A percentile compares a stretch with the other conserved stretches of the same genome.
Evolutionary conservation across 2,888 invertebrate species (phyloP).

Genomic region (Leptinotarsa haldemani): DNA sequence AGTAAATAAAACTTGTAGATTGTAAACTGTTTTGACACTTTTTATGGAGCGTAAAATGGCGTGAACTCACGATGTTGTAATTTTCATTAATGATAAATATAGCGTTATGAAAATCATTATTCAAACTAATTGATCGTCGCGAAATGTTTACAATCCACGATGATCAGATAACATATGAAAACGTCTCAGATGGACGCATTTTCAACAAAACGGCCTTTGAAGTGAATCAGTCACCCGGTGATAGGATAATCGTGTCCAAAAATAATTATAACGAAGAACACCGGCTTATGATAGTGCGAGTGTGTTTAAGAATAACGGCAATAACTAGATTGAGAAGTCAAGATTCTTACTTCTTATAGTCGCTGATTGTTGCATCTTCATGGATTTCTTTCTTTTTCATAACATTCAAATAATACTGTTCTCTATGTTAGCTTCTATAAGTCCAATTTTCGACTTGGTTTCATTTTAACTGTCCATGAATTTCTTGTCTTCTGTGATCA

Average conservation of each 20-base stretch:
- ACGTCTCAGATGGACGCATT: background rate
- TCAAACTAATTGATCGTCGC: constrained; percentile 27
- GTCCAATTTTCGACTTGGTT: too few species aligned
- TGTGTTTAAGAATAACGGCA: too few species aligned
- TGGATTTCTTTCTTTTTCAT: too few species aligned
- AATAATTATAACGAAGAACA: too few species aligned
- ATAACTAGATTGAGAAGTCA: too few species aligned
- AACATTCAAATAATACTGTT: too few species aligned
- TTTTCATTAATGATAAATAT: constrained; percentile 33
- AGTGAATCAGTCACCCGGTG: background rate
- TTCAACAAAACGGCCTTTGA: background rate
- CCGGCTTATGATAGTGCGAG: too few species aligned
- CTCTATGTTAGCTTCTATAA: too few species aligned
- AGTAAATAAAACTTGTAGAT: constrained; percentile 45
- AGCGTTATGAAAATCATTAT: constrained; percentile 35
- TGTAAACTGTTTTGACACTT: constrained; percentile 54
- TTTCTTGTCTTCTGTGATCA: too few species aligned
- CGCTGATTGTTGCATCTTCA: too few species aligned
- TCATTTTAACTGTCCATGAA: too few species aligned
- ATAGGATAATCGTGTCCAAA: background rate
- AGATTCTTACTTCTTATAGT: too few species aligned
- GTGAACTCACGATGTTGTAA: constrained; percentile 38
- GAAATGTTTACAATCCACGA: constrained; percentile 19
- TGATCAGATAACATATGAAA: constrained; percentile 17
- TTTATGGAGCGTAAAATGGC: constrained; percentile 54